phyloP scores from a whole-genome alignment of 2,888 invertebrate species.

The Harpalus rufipes region DNA sequence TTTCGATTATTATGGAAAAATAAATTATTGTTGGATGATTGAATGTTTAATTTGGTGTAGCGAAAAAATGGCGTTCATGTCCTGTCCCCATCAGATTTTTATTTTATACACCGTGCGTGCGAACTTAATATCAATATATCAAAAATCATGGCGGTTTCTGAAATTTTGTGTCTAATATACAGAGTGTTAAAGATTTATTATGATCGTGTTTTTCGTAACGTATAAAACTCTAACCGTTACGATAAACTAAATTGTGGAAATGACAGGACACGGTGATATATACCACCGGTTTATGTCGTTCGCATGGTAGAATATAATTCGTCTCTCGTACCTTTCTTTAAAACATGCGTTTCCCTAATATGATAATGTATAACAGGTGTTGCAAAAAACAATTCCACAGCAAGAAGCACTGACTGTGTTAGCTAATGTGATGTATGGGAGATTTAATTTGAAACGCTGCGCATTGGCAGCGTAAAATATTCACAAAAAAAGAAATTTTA shows the following conservation, averaged over 20 bases:
- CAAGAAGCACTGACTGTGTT: background rate
- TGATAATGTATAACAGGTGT: slow-evolving; percentile 39
- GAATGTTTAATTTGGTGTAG: background rate
- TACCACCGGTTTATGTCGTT: slow-evolving; percentile 36
- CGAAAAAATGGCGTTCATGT: background rate
- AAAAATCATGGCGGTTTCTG: slow-evolving; percentile 40
- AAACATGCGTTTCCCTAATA: slow-evolving; percentile 37
- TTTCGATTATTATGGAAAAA: background rate
- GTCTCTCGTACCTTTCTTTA: slow-evolving; percentile 13
- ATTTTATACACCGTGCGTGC: slow-evolving; percentile 18
- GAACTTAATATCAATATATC: slow-evolving; percentile 28
- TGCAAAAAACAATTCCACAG: slow-evolving; percentile 19
- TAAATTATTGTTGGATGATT: background rate
- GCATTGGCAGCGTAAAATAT: too few species aligned
- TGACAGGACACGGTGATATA: slow-evolving; percentile 42
- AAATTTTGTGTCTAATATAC: slow-evolving; percentile 53
- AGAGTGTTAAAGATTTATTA: slow-evolving; percentile 58
- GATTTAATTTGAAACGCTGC: background rate
- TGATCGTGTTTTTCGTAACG: slow-evolving; percentile 25
- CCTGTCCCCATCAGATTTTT: slow-evolving; percentile 1
- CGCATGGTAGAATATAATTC: slow-evolving; percentile 20
- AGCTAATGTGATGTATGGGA: slow-evolving; percentile 14
- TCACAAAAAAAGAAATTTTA: too few species aligned
- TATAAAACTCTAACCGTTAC: slow-evolving; percentile 32
- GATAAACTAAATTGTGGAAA: slow-evolving; percentile 57